Evolutionary conservation across 2,113 vertebrate genomes (phyloP), one percentile per base, ranked within the genome.

Genomic region (Apteryx mantelli): DNA sequence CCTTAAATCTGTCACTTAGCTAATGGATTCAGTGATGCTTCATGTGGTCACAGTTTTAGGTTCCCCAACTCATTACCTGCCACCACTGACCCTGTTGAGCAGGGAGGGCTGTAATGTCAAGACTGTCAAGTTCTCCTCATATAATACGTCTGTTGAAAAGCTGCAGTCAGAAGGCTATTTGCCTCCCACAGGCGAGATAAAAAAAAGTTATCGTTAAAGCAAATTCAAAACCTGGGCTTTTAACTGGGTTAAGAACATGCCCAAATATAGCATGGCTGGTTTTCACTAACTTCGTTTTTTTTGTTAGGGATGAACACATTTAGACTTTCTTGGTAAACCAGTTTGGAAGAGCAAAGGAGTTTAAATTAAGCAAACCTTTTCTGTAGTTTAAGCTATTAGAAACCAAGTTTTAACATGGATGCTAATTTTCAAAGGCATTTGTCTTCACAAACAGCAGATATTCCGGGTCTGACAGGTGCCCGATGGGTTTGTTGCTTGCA

Each of bases 401-500:
- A 71, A 34, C 19, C 55, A 56, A 73, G 40, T 60, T 83, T 81
- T 19, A 4, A 83, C 4, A 0, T 7, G 8, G 26, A 53, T 71
- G 80, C 76, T 88, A 28, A 40, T 92, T 83, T 61, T 42, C 18
- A 53, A 94, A 89, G 77, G 2, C 5, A 1, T 42, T 20, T 12
- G 34, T 88, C 89, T 89, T 79, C 91, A 61, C 14, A 7, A 71
- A 52, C 42, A 44, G 82, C 68, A 84, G 88, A 70, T 81, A 70
- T 4, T 92, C n/a, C 12, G 21, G 14, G 38, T 76, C 70, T 94
- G 91, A 5, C 64, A 22, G 0, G 0, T 1, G 0, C 68, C 48
- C 77, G 73, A 30, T 71, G 86, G 73, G 56, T 89, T 89, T 89
- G 56, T 77, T 93, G 56, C 83, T 82, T 92, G 81, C 63, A 25